Percentiles rank a stretch among this genome's conserved stretches.
Evolutionary conservation across 2,797 vertebrate species (phyloP).

Genomic region (Chloroceryle amazona): DNA sequence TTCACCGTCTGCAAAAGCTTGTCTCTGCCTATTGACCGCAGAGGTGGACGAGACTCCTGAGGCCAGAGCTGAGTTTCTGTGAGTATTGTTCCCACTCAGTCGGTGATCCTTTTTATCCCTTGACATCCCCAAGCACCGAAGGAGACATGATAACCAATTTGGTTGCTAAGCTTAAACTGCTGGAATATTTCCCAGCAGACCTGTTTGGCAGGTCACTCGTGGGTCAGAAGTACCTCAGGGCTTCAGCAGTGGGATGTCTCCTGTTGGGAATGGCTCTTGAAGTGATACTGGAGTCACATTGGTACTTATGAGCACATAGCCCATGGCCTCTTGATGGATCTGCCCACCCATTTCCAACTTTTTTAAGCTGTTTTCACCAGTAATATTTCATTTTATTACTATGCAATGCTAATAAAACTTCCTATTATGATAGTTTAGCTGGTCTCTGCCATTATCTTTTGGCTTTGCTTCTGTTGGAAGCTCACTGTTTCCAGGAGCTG

Average conservation of each 20-base stretch:
- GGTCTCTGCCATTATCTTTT: not conserved
- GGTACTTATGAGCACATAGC: not conserved
- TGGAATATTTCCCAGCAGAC: not conserved
- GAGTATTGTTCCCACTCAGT: conserved; percentile 13
- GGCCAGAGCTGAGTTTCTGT: conserved; percentile 29
- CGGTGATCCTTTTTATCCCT: conserved; percentile 1
- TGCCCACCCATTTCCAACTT: not conserved
- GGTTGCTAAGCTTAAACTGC: not conserved
- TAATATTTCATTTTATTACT: not conserved
- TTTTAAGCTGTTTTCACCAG: not conserved
- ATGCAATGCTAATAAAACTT: not conserved
- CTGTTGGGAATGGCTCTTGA: not conserved
- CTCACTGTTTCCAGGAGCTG: not conserved
- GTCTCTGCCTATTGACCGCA: not conserved
- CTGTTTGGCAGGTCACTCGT: not conserved
- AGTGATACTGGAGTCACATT: not conserved
- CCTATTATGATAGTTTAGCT: not conserved
- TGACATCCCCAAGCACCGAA: not conserved
- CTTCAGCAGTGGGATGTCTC: not conserved
- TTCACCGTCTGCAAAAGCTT: conserved; percentile 19
- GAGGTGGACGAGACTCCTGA: conserved; percentile 12
- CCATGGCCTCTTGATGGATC: not conserved
- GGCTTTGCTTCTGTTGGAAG: not conserved
- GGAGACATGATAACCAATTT: not conserved
- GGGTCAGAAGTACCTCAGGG: not conserved